phyloP scores from a whole-genome alignment of 2,797 vertebrate genomes.

The Glyptemys insculpta region DNA sequence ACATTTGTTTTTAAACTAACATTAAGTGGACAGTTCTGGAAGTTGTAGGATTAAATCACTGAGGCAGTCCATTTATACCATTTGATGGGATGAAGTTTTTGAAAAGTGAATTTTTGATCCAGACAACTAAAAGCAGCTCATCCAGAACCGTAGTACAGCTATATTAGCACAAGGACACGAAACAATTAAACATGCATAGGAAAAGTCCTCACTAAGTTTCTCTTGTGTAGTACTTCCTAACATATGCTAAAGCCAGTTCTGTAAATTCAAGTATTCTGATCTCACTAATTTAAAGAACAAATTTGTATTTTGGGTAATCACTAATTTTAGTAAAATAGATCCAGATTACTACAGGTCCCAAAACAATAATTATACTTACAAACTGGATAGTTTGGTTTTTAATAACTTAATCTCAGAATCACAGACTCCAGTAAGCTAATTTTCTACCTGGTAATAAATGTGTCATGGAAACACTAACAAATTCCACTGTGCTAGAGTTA shows the following conservation, averaged over 20 bases:
- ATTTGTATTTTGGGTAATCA: not conserved
- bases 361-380: not conserved
- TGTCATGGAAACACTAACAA: not conserved
- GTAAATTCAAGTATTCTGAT: not conserved
- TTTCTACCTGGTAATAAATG: not conserved
- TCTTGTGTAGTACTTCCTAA: not conserved
- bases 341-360: not conserved
- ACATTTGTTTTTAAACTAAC: too few species aligned
- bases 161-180: not conserved
- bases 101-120: not conserved
- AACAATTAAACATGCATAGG: not conserved
- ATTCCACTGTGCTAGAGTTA: not conserved
- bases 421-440: not conserved
- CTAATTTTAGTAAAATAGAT: not conserved
- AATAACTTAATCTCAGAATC: not conserved
- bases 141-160: not conserved
- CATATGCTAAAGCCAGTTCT: not conserved
- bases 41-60: not conserved
- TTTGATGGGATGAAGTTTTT: not conserved
- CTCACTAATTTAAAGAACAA: not conserved
- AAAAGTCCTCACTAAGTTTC: not conserved
- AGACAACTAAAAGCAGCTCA: not conserved
- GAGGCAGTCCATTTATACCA: not conserved
- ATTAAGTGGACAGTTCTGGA: too few species aligned
- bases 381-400: not conserved